Evolutionary conservation across 2,888 invertebrate genomes (phyloP), one percentile per base, ranked within the genome.

Genomic region (Hydriomena furcata): DNA sequence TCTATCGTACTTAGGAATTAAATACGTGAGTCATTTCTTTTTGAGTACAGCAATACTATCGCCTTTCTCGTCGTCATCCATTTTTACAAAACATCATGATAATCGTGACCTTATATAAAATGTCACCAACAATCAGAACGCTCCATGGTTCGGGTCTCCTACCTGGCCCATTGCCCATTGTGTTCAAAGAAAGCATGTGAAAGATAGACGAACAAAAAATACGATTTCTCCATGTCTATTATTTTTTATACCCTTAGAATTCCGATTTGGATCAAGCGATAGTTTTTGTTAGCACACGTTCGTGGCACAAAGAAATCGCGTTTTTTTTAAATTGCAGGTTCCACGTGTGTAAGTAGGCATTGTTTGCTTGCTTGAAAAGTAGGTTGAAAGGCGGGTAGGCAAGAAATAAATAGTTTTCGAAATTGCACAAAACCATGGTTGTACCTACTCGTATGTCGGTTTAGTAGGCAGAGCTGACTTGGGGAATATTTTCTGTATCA

Each of bases 141-240:
- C 63, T 57, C 59, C 30, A 44, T 21, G 75, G 68, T 82, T 81
- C 73, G 61, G 60, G 49, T 67, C 73, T 67, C 63, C 84, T 88
- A 88, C 88, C 87, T 87, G 87, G 73, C 60, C 76, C 64, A 76
- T 85, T 84, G 73, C 59, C 77, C 65, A 79, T 85, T 84, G 79
- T 84, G 70, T 65, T 69, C 58, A 72, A 84, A 79, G 89, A 89
- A 89, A 89, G 88, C 85, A 82, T 77, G 82, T 79, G 84, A 86
- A 85, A 87, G 84, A 81, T 61, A 66, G 67, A 68, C 62, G 54
- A 48, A 74, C 71, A 81, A 84, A 83, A 84, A 84, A 78, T 63
- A 53, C 72, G 80, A 84, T 84, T 85, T 82, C 82, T 74, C 71
- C 67, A 65, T 74, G 71, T 75, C 73, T 70, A 66, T 68, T 74